phyloP scores from a whole-genome alignment of 2,888 invertebrate species.

The Quadriops clusia region DNA sequence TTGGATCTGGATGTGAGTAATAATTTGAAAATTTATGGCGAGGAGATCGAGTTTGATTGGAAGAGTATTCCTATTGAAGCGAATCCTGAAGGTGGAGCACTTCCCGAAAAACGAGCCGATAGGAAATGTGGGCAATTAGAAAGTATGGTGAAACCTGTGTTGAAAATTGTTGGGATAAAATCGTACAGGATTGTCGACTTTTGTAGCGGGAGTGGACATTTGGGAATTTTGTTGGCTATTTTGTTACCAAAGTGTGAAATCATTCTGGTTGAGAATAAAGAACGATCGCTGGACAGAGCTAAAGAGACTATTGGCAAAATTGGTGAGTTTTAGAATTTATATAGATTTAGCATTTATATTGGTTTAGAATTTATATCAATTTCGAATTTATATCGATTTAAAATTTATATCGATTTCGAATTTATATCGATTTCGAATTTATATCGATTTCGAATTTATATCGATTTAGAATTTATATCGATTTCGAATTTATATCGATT shows the following conservation, averaged over 20 bases:
- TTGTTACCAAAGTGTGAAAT: conserved; percentile 66
- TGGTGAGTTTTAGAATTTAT: too few relatives aligned
- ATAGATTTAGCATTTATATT: too few relatives aligned
- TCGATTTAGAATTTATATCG: too few relatives aligned
- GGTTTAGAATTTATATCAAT: too few relatives aligned
- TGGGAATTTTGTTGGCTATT: conserved; percentile 76
- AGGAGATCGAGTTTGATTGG: conserved; percentile 52
- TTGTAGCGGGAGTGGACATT: conserved; percentile 88
- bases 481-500: too few relatives aligned
- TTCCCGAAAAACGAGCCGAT: conserved; percentile 59
- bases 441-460: too few relatives aligned
- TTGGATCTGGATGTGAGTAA: conserved; percentile 37
- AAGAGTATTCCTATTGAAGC: conserved; percentile 56
- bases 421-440: too few relatives aligned
- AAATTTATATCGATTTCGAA: too few relatives aligned
- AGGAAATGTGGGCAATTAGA: conserved; percentile 81
- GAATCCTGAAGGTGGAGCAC: conserved; percentile 64
- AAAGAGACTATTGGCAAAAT: conserved; percentile 49
- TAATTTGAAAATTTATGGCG: conserved; percentile 32
- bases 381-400: too few relatives aligned
- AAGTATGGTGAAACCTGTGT: conserved; percentile 65
- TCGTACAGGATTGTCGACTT: conserved; percentile 70
- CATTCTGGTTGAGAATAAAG: conserved; percentile 84
- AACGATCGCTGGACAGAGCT: conserved; percentile 69
- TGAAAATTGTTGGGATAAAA: conserved; percentile 45